Conservation (phyloP, 2,113 vertebrate genomes). For the Scartelaos histophorus region DNA sequence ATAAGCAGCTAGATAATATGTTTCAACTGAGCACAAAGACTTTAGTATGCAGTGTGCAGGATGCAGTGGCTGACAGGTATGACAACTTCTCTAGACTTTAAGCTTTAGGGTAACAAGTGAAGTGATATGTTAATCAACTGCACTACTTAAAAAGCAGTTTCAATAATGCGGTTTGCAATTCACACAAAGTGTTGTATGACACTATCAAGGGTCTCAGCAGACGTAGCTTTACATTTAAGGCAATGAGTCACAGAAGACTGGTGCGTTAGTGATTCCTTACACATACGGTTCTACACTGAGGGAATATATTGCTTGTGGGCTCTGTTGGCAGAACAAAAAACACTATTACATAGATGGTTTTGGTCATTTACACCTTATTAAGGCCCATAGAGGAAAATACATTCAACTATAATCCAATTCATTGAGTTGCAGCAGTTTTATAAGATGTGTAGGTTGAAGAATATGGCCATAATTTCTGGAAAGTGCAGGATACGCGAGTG, state of each 20-base stretch:
- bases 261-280: constrained; percentile 44
- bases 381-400: constrained; percentile 69
- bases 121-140: neutral
- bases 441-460: constrained; percentile 30
- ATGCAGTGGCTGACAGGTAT: neutral
- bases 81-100: too few species aligned
- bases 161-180: constrained; percentile 19
- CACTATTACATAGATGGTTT: constrained; percentile 49
- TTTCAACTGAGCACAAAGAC: neutral
- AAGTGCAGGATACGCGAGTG: constrained; percentile 37
- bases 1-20: neutral
- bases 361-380: constrained; percentile 68
- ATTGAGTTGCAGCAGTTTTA: constrained; percentile 57
- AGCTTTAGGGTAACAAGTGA: neutral
- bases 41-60: neutral
- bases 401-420: constrained; percentile 58
- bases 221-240: constrained; percentile 63
- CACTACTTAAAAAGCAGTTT: neutral
- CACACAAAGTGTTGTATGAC: constrained; percentile 15
- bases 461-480: constrained; percentile 31
- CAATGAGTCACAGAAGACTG: constrained; percentile 52
- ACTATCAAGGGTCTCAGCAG: constrained; percentile 31
- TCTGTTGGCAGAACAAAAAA: constrained; percentile 33
- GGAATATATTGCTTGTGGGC: constrained; percentile 52
- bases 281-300: constrained; percentile 33